Conservation (phyloP, 2,797 vertebrate species). For the Tinamus major region DNA sequence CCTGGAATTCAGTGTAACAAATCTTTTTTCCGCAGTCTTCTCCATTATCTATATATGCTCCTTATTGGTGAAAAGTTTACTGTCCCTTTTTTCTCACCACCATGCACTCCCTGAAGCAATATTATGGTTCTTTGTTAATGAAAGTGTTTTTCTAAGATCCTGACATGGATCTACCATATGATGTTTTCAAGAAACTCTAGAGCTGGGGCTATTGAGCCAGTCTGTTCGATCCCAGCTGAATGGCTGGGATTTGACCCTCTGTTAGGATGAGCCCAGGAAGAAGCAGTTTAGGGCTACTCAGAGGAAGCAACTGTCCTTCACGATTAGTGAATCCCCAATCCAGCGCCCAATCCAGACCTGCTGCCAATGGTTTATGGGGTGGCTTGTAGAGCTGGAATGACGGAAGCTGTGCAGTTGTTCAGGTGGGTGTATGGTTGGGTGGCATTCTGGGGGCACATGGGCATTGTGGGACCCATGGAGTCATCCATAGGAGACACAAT, state of each 20-base stretch:
- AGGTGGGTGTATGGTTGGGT: not conserved
- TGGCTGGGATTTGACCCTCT: not conserved
- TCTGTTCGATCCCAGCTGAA: not conserved
- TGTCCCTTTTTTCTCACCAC: not conserved
- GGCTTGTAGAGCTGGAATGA: not conserved
- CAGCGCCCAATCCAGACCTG: not conserved
- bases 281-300: not conserved
- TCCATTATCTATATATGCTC: not conserved
- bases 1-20: not conserved
- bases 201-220: not conserved
- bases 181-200: not conserved
- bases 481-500: rapidly evolving
- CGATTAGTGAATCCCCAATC: not conserved
- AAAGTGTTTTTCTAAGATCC: not conserved
- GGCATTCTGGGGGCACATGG: not conserved
- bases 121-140: not conserved
- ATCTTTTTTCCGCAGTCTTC: not conserved
- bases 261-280: not conserved
- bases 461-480: not conserved
- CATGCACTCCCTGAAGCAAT: not conserved
- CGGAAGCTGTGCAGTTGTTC: not conserved
- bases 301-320: not conserved
- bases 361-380: not conserved
- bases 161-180: not conserved
- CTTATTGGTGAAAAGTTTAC: not conserved